A percentile compares a stretch with the other conserved stretches of the same genome.
These are phyloP conservation scores for Acropora yongei DNA, from an alignment of 64 coral and sea anemone genomes.

Conservation along the genomic window DNA sequence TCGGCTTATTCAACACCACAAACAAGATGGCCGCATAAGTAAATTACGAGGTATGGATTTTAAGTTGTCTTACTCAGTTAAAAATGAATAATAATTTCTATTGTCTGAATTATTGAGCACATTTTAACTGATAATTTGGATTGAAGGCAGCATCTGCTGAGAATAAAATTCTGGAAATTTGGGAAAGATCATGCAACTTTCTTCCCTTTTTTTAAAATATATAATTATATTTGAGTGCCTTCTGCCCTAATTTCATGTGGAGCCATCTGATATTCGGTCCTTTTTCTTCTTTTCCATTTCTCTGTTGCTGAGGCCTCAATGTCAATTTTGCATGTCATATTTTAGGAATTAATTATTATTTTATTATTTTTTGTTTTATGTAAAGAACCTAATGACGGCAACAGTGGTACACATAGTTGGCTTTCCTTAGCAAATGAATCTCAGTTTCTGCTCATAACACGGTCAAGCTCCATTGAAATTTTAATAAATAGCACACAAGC, in stretches of 20 bases:
- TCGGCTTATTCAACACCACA: conserved; percentile 81
- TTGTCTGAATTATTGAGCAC: not conserved
- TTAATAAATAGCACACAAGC: conserved; percentile 8
- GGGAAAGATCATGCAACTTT: too few species aligned
- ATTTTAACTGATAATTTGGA: not conserved
- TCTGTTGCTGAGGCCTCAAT: too few species aligned
- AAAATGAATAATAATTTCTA: too few species aligned
- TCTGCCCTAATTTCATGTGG: too few species aligned
- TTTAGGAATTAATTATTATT: too few species aligned
- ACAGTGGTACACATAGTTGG: not conserved
- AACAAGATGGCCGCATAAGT: conserved; percentile 50
- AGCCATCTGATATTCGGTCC: too few species aligned
- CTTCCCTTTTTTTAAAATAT: too few species aligned
- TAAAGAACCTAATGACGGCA: not conserved
- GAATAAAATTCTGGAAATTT: too few species aligned
- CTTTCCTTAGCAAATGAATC: conserved; percentile 91
- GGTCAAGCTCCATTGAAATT: conserved; percentile 59
- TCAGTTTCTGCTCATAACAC: conserved; percentile 81
- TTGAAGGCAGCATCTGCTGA: too few species aligned
- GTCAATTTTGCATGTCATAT: too few species aligned
- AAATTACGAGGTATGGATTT: conserved; percentile 26
- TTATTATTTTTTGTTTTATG: not conserved
- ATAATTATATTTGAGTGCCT: too few species aligned
- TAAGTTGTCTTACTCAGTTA: not conserved
- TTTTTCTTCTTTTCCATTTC: too few species aligned